Conservation (phyloP, 2,888 invertebrate species). For the Andrena chrysosceles region DNA sequence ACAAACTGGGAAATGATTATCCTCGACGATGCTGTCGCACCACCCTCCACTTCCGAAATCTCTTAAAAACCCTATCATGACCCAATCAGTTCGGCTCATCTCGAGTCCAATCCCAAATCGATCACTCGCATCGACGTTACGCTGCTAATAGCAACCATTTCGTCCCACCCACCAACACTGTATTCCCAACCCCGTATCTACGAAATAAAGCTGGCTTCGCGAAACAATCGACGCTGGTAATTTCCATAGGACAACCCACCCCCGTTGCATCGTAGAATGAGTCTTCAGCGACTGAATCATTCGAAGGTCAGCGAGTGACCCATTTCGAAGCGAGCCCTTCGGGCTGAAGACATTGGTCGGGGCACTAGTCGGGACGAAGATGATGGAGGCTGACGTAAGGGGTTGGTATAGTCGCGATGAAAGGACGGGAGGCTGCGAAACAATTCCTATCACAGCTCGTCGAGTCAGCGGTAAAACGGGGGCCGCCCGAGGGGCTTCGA, state of each 20-base stretch:
- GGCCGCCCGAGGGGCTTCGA: constrained; percentile 56
- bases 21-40: too few species aligned
- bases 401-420: constrained; percentile 34
- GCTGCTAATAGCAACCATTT: too few species aligned
- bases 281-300: background rate
- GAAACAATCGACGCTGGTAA: background rate
- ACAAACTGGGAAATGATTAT: too few species aligned
- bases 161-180: too few species aligned
- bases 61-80: too few species aligned
- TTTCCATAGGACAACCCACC: background rate
- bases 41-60: too few species aligned
- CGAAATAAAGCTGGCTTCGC: too few species aligned
- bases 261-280: too few species aligned
- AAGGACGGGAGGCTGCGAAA: constrained; percentile 66
- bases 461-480: constrained; percentile 67
- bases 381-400: constrained; percentile 17
- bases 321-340: background rate
- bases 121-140: too few species aligned
- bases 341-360: background rate
- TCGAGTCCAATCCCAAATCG: too few species aligned
- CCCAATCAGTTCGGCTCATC: too few species aligned
- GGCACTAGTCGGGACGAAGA: constrained; percentile 22
- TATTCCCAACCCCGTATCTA: background rate
- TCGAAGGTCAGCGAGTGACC: constrained; percentile 3
- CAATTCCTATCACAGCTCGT: constrained; percentile 74